Conservation (phyloP, 1,140 invertebrate species). For the Cyclargus thomasi region DNA sequence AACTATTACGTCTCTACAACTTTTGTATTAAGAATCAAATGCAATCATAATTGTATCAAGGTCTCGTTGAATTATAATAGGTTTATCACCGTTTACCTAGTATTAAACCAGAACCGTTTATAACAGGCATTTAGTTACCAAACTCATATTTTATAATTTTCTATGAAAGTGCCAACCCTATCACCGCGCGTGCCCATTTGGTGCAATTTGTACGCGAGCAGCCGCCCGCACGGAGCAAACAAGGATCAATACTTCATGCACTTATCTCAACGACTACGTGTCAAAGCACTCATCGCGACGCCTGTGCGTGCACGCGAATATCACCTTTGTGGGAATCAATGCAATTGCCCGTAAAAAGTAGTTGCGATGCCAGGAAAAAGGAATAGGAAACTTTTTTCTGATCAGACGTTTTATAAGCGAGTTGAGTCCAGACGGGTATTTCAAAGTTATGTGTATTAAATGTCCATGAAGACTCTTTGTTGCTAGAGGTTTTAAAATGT, state of each 20-base stretch:
- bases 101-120: too few relatives aligned
- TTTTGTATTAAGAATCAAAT: too few relatives aligned
- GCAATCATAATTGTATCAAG: too few relatives aligned
- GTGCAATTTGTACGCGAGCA: constrained; percentile 49
- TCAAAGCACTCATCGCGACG: constrained; percentile 37
- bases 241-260: constrained; percentile 43
- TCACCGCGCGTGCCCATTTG: constrained; percentile 41
- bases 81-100: too few relatives aligned
- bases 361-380: neutral
- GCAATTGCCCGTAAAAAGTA: neutral
- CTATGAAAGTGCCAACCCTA: constrained; percentile 33
- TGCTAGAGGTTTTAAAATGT: too few relatives aligned
- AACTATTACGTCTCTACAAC: too few relatives aligned
- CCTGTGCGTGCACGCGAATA: constrained; percentile 26
- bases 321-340: neutral
- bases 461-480: too few relatives aligned
- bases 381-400: neutral
- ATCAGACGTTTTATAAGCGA: too few relatives aligned
- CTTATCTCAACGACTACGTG: constrained; percentile 37
- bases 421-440: too few relatives aligned
- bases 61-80: too few relatives aligned
- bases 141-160: neutral
- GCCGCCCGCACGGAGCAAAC: constrained; percentile 27
- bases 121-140: neutral
- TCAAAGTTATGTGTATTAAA: too few relatives aligned